Evolutionary conservation across 2,113 vertebrate genomes (phyloP).

Genomic region (Nycticebus coucang): DNA sequence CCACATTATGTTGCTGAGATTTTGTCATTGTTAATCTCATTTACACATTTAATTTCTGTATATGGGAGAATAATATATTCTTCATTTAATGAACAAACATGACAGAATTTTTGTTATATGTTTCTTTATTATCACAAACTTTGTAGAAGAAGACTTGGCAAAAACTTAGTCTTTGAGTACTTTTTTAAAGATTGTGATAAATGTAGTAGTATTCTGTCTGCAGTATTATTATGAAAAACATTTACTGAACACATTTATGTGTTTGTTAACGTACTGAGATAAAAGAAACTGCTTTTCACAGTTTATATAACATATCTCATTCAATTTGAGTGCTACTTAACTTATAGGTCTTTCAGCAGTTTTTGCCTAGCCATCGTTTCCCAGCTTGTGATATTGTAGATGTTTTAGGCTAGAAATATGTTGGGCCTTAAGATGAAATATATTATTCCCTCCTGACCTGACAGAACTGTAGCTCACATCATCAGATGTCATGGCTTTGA

Average conservation of each 20-base stretch:
- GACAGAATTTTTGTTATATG: not conserved
- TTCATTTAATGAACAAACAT: not conserved
- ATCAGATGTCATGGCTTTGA: conserved; percentile 31
- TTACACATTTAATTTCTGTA: not conserved
- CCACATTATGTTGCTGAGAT: not conserved
- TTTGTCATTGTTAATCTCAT: not conserved
- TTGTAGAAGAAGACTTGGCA: not conserved
- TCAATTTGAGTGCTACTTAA: not conserved
- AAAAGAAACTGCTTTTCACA: conserved; percentile 53
- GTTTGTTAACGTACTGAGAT: conserved; percentile 47
- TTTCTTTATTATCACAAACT: not conserved
- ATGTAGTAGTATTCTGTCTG: not conserved
- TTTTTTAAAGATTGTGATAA: not conserved
- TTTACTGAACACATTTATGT: conserved; percentile 46
- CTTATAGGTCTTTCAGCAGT: not conserved
- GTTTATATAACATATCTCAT: not conserved
- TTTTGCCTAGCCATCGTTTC: not conserved
- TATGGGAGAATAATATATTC: not conserved
- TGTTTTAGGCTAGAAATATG: conserved; percentile 21
- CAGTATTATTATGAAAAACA: conserved; percentile 35
- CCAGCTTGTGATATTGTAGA: not conserved
- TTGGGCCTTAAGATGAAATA: not conserved
- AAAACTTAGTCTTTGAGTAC: not conserved
- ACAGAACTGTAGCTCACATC: not conserved
- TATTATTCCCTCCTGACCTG: conserved; percentile 15